phyloP scores from a whole-genome alignment of 2,888 invertebrate genomes.

The Lycophotia porphyrea region DNA sequence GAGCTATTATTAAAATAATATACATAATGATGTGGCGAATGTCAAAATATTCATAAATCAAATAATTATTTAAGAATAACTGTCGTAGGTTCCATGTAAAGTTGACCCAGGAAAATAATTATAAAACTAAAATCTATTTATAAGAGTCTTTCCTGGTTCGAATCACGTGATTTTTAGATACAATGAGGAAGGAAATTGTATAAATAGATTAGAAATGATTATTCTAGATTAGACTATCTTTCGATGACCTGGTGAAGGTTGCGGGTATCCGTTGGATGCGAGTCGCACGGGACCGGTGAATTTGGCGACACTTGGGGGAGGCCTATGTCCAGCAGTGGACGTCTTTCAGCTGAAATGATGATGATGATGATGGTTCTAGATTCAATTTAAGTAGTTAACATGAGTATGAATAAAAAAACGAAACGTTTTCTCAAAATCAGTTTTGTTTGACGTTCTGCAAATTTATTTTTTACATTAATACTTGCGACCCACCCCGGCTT shows the following conservation, averaged over 20 bases:
- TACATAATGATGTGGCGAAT: neutral
- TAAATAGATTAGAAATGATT: neutral
- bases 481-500: too few species aligned
- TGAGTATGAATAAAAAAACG: neutral
- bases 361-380: too few species aligned
- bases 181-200: neutral
- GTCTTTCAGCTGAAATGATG: too few species aligned
- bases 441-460: neutral
- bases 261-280: too few species aligned
- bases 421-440: neutral
- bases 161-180: neutral
- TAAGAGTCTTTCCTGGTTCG: slow-evolving; percentile 8
- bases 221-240: too few species aligned
- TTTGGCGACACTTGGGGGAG: too few species aligned
- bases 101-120: neutral
- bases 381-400: too few species aligned
- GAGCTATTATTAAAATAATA: neutral
- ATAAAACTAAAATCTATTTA: neutral
- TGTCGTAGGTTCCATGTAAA: neutral
- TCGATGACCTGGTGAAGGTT: too few species aligned
- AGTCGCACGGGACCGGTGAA: too few species aligned
- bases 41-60: neutral
- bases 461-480: neutral
- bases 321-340: too few species aligned
- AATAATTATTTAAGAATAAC: neutral